Conservation (phyloP, 2,113 vertebrate species). For the rabbit (Oryctolagus cuniculus) region mOryCun1.1 NC_091439.1:67551001-67551500, state of each 20-base stretch:
- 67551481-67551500: no score
- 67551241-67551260: background rate
- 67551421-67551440: background rate
- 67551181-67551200: background rate
- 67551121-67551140: background rate
- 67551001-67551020: background rate
- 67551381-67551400: background rate
- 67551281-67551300: background rate
- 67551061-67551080: background rate
- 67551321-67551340: background rate
- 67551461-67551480: no score
- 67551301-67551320: background rate
- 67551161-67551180: background rate
- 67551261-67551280: background rate
- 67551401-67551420: background rate
- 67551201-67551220: background rate
- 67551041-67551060: background rate
- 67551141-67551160: background rate
- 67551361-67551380: background rate
- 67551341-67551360: background rate
- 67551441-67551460: no score
- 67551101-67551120: background rate
- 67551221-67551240: background rate
- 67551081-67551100: background rate
- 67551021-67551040: background rate